Evolutionary conservation across 1,140 invertebrate species (phyloP).

Genomic region (Nasonia vitripennis): DNA sequence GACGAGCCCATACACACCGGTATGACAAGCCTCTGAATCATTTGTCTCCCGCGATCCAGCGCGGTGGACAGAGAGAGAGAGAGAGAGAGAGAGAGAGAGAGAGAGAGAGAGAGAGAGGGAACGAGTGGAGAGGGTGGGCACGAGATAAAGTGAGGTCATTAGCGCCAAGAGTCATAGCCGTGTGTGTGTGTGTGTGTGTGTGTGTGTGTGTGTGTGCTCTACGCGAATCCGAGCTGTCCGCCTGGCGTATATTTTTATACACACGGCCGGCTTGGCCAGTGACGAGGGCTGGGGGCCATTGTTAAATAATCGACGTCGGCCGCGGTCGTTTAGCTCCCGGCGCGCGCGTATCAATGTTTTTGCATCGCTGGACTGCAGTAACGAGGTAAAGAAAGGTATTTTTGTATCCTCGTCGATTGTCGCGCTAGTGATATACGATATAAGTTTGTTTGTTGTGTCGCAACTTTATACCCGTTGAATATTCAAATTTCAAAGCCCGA

Average conservation of each 20-base stretch:
- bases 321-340: neutral
- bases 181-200: no score
- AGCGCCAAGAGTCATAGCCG: slow-evolving; percentile 11
- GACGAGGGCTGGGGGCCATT: neutral
- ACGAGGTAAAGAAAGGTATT: slow-evolving; percentile 26
- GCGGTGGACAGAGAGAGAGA: slow-evolving; percentile 33
- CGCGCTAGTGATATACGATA: neutral
- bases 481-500: no score
- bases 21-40: slow-evolving; percentile 41
- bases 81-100: slow-evolving; percentile 36
- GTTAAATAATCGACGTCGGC: slow-evolving; percentile 30
- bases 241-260: neutral
- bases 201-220: neutral
- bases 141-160: slow-evolving; percentile 22
- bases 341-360: slow-evolving; percentile 18
- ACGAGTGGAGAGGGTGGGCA: neutral
- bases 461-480: no score
- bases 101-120: slow-evolving; percentile 40
- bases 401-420: neutral
- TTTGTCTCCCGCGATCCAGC: slow-evolving; percentile 27
- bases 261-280: neutral
- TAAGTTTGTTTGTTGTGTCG: no score
- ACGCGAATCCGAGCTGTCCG: neutral
- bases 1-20: neutral
- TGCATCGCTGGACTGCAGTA: slow-evolving; percentile 26